These are phyloP conservation scores for Phoronis australis DNA, from an alignment of 2,888 invertebrate species.

Conservation along the genomic window DNA sequence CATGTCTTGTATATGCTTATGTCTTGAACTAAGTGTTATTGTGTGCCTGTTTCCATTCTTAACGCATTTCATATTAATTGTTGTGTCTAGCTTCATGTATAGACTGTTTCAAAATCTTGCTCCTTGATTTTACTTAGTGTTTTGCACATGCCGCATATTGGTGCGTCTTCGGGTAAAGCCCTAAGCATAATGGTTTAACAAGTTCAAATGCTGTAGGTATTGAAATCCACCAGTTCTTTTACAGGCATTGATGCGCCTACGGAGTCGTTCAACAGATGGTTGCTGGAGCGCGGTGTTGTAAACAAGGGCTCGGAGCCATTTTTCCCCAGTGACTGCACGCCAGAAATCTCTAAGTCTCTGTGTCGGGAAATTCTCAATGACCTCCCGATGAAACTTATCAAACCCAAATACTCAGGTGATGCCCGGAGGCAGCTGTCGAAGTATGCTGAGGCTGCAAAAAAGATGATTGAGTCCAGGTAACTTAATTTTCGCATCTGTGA, in stretches of 20 bases:
- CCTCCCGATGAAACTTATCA: slow-evolving; percentile 90
- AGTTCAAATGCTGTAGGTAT: no score
- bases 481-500: slow-evolving; percentile 1
- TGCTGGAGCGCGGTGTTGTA: slow-evolving; percentile 89
- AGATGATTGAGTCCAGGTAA: slow-evolving; percentile 82
- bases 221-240: no score
- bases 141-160: no score
- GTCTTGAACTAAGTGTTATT: no score
- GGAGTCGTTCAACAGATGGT: slow-evolving; percentile 92
- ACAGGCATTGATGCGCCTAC: slow-evolving; percentile 83
- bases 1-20: no score
- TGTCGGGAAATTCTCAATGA: slow-evolving; percentile 97
- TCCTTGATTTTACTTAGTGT: no score
- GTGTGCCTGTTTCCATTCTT: no score
- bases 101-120: no score
- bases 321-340: slow-evolving; percentile 83
- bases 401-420: slow-evolving; percentile 92
- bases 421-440: slow-evolving; percentile 87
- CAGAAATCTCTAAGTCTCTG: slow-evolving; percentile 90
- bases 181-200: no score
- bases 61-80: no score
- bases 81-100: no score
- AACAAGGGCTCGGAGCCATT: slow-evolving; percentile 86
- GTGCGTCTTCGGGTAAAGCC: no score
- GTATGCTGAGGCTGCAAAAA: slow-evolving; percentile 94